Evolutionary conservation across 1,140 invertebrate species (phyloP), one percentile per base, ranked within the genome.

Genomic region (Caenorhabditis brenneri): DNA sequence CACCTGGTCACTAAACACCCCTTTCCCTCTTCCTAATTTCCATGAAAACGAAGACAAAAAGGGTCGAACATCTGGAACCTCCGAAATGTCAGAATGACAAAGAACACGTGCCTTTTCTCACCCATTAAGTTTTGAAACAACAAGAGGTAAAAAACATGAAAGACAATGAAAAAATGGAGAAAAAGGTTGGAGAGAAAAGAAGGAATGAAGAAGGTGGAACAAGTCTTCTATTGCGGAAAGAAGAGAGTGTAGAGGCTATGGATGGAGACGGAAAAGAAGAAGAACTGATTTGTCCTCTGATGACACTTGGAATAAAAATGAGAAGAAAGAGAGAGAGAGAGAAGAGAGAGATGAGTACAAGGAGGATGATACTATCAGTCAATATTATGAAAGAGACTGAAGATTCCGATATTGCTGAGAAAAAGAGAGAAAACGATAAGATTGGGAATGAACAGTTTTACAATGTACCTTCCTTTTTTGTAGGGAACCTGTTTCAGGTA

Each of bases 321-420:
- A n/a, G n/a, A n/a, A n/a, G n/a, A n/a, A 15, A 27, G 65, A 42
- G n/a, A 46, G 19, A 12, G 24, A 42, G 24, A 74, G 65, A 31
- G 29, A 36, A 42, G 65, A 39, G 36, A 74, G 42, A 7, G 29
- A 65, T 36, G 36, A 46, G 65, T 42, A 36, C 29, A 10, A 42
- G 31, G n/a, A 19, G n/a, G 15, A 65, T 74, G 65, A 74, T 74
- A 42, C 65, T 74, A 74, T 74, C 65, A 74, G 65, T 74, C 65
- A 74, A 74, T 42, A 74, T 42, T 74, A 65, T 65, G 58, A 65
- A 65, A 65, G 5, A 4, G 58, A 65, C n/a, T n/a, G n/a, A n/a
- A n/a, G n/a, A n/a, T n/a, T n/a, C n/a, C n/a, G n/a, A n/a, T n/a
- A 42, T 42, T 12, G 12, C 39, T 42, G 39, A 42, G 39, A 42